Evolutionary conservation across 1,140 invertebrate genomes (phyloP), one percentile per base, ranked within the genome.

Genomic region (Achatina immaculata): DNA sequence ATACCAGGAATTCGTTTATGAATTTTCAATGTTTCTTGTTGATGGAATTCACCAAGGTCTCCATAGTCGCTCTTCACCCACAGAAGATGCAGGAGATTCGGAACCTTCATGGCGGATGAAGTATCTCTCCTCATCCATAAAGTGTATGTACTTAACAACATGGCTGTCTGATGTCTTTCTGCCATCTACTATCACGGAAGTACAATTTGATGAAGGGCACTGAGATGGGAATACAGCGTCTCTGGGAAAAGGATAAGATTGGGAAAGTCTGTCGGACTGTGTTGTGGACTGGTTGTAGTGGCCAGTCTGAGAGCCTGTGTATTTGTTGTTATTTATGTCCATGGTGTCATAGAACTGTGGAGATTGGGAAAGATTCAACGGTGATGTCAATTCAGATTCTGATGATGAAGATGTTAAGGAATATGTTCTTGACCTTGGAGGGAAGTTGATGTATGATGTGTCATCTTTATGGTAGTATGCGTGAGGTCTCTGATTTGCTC

Each of bases 301-400:
- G 38, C 28, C 16, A 2, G 9, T 16, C 11, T n/a, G 36, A 38
- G 24, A 42, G 19, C 0, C 31, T 72, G 43, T n/a, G 28, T 73
- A 73, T 34, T 73, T 51, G 71, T 19, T 45, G 48, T 55, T 24
- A 55, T 43, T 45, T 38, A 45, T 3, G 1, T 66, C 58, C 40
- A n/a, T 62, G 36, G 1, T 19, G 74, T 62, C 74, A 62, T 76
- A 78, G 51, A 24, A 78, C n/a, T 36, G 42, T 0, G 78, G 78
- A 19, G 78, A 80, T n/a, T 80, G 78, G 28, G 78, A 80, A 4
- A 80, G 68, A n/a, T 80, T 80, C 36, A 80, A 45, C 0, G 78
- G 78, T 31, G 78, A 80, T 16, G 36, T 43, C 31, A 71, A 21
- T n/a, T 80, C 78, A 24, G 65, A 55, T 36, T 80, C 78, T 45